Evolutionary conservation across 2,797 vertebrate species (phyloP).

Genomic region (Triplophysa bombifrons): DNA sequence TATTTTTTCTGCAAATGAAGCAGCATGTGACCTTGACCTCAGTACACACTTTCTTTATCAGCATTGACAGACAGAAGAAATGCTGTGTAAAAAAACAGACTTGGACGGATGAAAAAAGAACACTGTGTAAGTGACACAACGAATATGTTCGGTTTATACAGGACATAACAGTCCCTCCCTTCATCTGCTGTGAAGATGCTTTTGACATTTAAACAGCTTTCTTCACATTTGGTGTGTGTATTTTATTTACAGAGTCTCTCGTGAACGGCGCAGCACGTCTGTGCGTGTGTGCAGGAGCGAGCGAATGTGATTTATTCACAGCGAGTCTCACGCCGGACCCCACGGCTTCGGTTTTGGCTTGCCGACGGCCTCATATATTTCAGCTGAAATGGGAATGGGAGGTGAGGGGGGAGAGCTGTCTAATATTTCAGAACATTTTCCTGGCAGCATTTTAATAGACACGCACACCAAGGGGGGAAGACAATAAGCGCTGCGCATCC

Average conservation of each 20-base stretch:
- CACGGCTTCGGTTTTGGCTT: constrained; percentile 55
- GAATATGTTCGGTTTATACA: constrained; percentile 39
- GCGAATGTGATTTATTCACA: constrained; percentile 70
- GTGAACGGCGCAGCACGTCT: constrained; percentile 6
- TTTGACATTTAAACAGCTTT: constrained; percentile 79
- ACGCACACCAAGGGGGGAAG: constrained; percentile 60
- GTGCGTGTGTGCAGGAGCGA: not conserved
- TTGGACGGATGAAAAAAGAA: not conserved
- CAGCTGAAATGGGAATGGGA: constrained; percentile 42
- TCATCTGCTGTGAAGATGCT: constrained; percentile 62
- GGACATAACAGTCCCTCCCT: constrained; percentile 51
- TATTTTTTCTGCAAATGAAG: too few relatives aligned
- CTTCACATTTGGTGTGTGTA: constrained; percentile 68
- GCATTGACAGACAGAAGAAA: not conserved
- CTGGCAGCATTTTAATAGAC: constrained; percentile 68
- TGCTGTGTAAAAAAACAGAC: not conserved
- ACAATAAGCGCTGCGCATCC: constrained; percentile 74
- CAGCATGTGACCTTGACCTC: not conserved
- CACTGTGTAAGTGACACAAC: constrained; percentile 62
- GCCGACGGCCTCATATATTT: constrained; percentile 48
- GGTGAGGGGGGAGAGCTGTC: constrained; percentile 32
- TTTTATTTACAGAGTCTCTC: constrained; percentile 39
- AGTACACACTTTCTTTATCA: not conserved
- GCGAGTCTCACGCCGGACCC: constrained; percentile 66
- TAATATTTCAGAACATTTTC: constrained; percentile 68